Base-by-base conservation (phyloP, 2,113 vertebrate species). In the Toxostoma redivivum region DNA sequence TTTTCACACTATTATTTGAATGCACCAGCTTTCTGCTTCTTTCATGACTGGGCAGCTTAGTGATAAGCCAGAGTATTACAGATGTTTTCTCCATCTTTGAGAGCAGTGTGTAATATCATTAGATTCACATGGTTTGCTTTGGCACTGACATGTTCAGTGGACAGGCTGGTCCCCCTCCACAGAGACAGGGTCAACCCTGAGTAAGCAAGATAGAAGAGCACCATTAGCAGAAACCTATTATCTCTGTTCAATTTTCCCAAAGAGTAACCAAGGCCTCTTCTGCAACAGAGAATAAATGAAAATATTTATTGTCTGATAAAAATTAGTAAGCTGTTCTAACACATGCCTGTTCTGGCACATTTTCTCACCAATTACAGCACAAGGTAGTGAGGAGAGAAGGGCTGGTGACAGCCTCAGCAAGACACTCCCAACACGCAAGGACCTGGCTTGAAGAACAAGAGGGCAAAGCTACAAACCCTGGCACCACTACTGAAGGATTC, bases 171-270 rank as follows among this genome's bases (percentile, higher is more conserved):
- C 51, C 90, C 61, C 53, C 6, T 2, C 81, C 56, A 58, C 45
- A 71, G 86, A 74, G 77, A 66, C 8, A 12, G 80, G 80, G 62
- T 67, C 2, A 2, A 69, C 81, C 86, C 86, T 44, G 80, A 86
- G 72, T 78, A 97, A 95, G 92, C 91, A 94, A 94, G 91, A 94
- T 57, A 93, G 92, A 97, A 90, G 79, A 94, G 82, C 18, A 82
- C 23, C 82, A 88, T 95, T 94, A 96, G 85, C 15, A 4, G 58
- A 77, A 95, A 82, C 66, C 90, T 42, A 88, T 96, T 94, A 96
- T 80, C 92, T 92, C 79, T 70, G 88, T 27, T 92, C 95, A 82
- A 7, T 92, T 94, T 94, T 94, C 82, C 85, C 85, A 86, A 90
- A 90, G 80, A 95, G 81, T 65, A 89, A 91, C 73, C 81, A 76